Base-by-base conservation (phyloP, 2,888 invertebrate species). In the Agrotis ipsilon region DNA sequence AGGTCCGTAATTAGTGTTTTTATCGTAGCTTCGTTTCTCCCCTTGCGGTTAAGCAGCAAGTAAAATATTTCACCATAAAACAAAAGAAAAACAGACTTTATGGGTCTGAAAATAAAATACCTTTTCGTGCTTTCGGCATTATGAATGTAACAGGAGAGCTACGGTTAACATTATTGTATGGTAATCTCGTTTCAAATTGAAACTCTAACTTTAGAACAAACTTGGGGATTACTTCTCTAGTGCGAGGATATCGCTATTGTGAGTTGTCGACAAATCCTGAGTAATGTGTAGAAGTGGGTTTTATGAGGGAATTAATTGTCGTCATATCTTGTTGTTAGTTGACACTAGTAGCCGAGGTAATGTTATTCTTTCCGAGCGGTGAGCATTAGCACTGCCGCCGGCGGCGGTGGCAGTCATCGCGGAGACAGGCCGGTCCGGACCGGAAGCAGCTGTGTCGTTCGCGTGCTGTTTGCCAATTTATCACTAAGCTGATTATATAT, bases 401-500 rank as follows among this genome's bases (percentile, higher is more conserved):
- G 55, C 21, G 48, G 62, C 45, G 55, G 60, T 64, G n/a, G 67
- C 59, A 58, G 60, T 63, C 54, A 57, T 78, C 74, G 52, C 55
- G 51, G 55, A 75, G 82, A 79, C 82, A 80, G 45, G 51, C 61
- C 76, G 70, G 79, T 72, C 79, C 65, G 80, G 74, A 79, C 87
- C 92, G 94, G 95, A 95, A 94, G 90, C 95, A 95, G 95, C 95
- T 95, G 95, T 90, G 95, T 92, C 92, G 93, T 88, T 95, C 91
- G 95, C 95, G 96, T 96, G 96, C 90, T 95, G 92, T 96, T 96
- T 95, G 93, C 95, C 95, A 96, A 96, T 96, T 96, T 96, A 95
- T 96, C 94, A 95, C 95, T 94, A 95, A 96, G 95, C 95, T 94
- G 95, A 96, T 96, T 96, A 95, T 95, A 94, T 95, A 94, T 93